A percentile compares a stretch with the other conserved stretches of the same genome.
phyloP scores from a whole-genome alignment of 2,797 vertebrate species.

The Distichodus sexfasciatus region DNA sequence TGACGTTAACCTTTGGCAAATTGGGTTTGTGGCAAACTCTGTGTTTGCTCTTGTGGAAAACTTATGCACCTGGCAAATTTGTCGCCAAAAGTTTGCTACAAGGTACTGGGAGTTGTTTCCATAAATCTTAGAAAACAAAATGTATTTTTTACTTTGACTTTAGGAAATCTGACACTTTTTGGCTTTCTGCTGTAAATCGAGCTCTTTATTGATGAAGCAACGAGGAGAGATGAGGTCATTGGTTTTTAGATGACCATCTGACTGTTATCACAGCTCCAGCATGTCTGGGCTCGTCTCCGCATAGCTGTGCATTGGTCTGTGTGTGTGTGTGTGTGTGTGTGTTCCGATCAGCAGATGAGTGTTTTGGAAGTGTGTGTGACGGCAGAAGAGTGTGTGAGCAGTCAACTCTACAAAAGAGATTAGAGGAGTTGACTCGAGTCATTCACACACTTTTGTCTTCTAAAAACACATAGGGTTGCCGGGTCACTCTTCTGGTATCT shows the following conservation, averaged over 20 bases:
- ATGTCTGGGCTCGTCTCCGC: conserved; percentile 3
- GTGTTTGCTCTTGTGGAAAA: too few relatives aligned
- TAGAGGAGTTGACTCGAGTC: conserved; percentile 63
- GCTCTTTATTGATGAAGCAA: too few relatives aligned
- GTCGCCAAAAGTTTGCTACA: too few relatives aligned
- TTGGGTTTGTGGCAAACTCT: too few relatives aligned
- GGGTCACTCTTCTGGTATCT: conserved; percentile 30
- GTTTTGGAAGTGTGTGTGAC: neutral
- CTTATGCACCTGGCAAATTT: too few relatives aligned
- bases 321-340: neutral
- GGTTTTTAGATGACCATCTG: conserved; percentile 9
- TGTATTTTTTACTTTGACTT: too few relatives aligned
- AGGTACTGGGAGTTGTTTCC: too few relatives aligned
- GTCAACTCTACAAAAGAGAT: conserved; percentile 49
- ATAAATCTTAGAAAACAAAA: too few relatives aligned
- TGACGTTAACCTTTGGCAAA: too few relatives aligned
- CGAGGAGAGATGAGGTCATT: conserved; percentile 3
- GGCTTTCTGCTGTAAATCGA: too few relatives aligned
- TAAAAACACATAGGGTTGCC: conserved; percentile 45
- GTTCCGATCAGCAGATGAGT: neutral
- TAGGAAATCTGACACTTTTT: too few relatives aligned
- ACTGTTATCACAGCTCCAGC: conserved; percentile 1
- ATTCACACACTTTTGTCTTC: conserved; percentile 66
- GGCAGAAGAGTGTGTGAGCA: conserved; percentile 9
- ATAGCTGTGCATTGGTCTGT: neutral